Evolutionary conservation across 2,888 invertebrate species (phyloP).

Genomic region (Creontiades dilutus): DNA sequence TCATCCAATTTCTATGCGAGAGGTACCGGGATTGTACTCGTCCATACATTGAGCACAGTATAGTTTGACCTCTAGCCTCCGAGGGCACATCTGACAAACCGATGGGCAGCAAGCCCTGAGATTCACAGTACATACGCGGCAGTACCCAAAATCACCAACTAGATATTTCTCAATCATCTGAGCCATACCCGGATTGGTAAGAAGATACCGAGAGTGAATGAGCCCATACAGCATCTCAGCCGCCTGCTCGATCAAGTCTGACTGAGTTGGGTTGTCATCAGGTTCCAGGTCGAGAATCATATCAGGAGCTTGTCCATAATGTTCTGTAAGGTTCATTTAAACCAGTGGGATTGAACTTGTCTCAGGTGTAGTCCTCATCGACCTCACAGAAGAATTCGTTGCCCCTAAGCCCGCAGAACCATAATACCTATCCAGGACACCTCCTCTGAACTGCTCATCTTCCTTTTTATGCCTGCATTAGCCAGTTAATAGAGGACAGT

Average conservation of each 20-base stretch:
- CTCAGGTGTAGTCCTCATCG: conserved; percentile 99
- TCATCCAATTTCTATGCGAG: too few species aligned
- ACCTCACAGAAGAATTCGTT: conserved; percentile 99
- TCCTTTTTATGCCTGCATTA: conserved; percentile 90
- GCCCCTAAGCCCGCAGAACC: conserved; percentile 99
- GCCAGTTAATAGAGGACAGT: too few species aligned
- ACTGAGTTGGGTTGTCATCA: conserved; percentile 98
- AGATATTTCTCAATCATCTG: conserved; percentile 99
- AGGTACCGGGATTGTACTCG: too few species aligned
- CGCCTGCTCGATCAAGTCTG: conserved; percentile 99
- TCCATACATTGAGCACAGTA: too few species aligned
- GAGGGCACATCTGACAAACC: conserved; percentile 84
- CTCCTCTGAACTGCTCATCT: conserved; percentile 99
- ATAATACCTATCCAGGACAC: conserved; percentile 99
- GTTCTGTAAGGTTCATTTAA: conserved; percentile 99
- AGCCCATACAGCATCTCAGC: conserved; percentile 99
- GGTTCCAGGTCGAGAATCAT: conserved; percentile 99
- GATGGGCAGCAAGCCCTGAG: conserved; percentile 97
- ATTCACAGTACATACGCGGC: conserved; percentile 99
- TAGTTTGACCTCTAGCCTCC: too few species aligned
- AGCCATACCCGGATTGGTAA: conserved; percentile 98
- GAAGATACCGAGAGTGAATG: conserved; percentile 99
- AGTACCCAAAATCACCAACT: conserved; percentile 98
- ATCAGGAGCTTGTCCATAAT: conserved; percentile 98
- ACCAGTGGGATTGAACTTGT: conserved; percentile 99